Percentiles rank a stretch among this genome's conserved stretches.
Conservation (phyloP, 2,113 vertebrate species). For the Agelaius tricolor region DNA sequence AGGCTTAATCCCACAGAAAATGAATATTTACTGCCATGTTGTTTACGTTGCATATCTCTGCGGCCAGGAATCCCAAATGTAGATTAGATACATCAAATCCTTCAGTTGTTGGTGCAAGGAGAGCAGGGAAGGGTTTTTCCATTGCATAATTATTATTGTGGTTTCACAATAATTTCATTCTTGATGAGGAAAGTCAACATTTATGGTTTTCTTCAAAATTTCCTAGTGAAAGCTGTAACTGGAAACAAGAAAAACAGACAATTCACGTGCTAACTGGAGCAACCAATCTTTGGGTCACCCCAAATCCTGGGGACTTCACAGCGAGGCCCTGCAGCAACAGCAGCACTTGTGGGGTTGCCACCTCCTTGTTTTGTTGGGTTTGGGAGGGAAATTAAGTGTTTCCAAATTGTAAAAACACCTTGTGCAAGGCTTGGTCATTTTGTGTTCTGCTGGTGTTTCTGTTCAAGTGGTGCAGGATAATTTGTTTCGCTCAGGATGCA, state of each 20-base stretch:
- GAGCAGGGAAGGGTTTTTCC: background rate
- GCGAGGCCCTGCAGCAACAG: fast-evolving
- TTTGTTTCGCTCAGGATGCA: background rate
- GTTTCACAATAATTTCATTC: background rate
- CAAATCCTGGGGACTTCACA: background rate
- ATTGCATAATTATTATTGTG: background rate
- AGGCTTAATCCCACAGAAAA: constrained; percentile 48
- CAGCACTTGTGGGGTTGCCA: fast-evolving
- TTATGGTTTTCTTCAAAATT: background rate
- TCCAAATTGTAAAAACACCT: background rate
- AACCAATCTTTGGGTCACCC: background rate
- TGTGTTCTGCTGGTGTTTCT: background rate
- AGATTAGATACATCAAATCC: background rate
- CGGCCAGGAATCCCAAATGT: background rate
- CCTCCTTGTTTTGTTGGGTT: fast-evolving
- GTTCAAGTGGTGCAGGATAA: background rate
- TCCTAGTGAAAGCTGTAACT: background rate
- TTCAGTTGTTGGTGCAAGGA: background rate
- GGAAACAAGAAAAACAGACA: background rate
- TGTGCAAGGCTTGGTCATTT: background rate
- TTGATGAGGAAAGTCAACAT: background rate
- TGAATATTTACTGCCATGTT: constrained; percentile 22
- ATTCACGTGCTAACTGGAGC: background rate
- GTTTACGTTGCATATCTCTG: background rate
- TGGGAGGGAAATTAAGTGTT: background rate